phyloP scores from a whole-genome alignment of 2,888 invertebrate genomes.

The Isoperla grammatica region DNA sequence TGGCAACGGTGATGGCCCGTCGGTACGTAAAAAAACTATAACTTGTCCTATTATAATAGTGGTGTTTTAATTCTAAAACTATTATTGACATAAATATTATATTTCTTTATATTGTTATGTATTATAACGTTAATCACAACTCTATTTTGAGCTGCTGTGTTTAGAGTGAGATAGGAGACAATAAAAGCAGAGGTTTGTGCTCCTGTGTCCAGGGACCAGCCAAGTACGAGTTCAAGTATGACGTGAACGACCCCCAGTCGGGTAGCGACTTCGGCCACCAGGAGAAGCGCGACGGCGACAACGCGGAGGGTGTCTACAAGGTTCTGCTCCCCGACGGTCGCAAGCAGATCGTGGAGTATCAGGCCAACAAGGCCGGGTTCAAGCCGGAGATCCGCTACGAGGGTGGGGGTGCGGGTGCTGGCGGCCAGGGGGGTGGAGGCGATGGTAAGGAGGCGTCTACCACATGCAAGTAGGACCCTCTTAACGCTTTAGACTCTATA shows the following conservation, averaged over 20 bases:
- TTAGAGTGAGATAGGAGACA: too few relatives aligned
- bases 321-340: conserved; percentile 32
- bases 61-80: background rate
- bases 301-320: conserved; percentile 29
- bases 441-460: background rate
- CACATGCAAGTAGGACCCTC: background rate
- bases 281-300: conserved; percentile 29
- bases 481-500: background rate
- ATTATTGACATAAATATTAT: too few relatives aligned
- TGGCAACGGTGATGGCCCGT: conserved; percentile 21
- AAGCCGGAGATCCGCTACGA: conserved; percentile 31
- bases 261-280: conserved; percentile 30
- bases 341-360: conserved; percentile 31
- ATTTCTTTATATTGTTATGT: too few relatives aligned
- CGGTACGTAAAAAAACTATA: conserved; percentile 25
- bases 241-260: conserved; percentile 27
- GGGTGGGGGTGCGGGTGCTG: conserved; percentile 23
- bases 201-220: conserved; percentile 30
- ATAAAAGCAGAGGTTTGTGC: too few relatives aligned
- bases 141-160: too few relatives aligned
- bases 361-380: conserved; percentile 30
- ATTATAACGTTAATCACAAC: background rate
- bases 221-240: conserved; percentile 31
- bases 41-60: background rate
- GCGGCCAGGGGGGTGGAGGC: conserved; percentile 13